Percentiles rank a stretch among this genome's conserved stretches.
Conservation (phyloP, 1,140 invertebrate species). For the Zaprionus nigranus region DNA sequence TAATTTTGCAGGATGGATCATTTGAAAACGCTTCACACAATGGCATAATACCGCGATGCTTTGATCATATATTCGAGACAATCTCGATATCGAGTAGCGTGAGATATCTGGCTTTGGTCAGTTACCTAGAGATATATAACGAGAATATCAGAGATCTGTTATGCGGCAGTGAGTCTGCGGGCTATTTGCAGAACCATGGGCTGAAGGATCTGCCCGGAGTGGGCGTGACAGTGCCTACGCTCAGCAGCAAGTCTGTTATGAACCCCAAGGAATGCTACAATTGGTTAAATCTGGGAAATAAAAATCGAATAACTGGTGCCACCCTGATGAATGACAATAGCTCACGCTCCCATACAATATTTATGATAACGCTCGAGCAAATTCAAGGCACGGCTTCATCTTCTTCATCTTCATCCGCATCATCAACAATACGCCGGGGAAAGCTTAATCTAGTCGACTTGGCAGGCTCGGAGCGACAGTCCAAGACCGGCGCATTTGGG, state of each 20-base stretch:
- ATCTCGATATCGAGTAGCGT: constrained; percentile 92
- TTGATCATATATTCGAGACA: constrained; percentile 97
- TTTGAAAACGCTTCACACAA: constrained; percentile 68
- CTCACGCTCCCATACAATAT: constrained; percentile 95
- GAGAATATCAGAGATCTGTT: constrained; percentile 93
- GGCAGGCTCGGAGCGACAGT: constrained; percentile 94
- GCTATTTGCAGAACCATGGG: constrained; percentile 79
- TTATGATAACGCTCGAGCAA: constrained; percentile 94
- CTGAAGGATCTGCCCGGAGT: constrained; percentile 92
- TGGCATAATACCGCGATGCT: constrained; percentile 93
- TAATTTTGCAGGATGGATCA: constrained; percentile 13
- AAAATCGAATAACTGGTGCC: constrained; percentile 92
- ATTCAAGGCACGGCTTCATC: constrained; percentile 84
- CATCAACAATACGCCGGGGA: constrained; percentile 87
- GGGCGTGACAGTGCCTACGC: constrained; percentile 91
- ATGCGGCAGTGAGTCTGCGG: constrained; percentile 48
- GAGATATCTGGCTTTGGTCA: constrained; percentile 95
- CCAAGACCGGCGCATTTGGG: constrained; percentile 94
- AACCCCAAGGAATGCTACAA: constrained; percentile 90
- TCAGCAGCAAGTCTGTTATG: constrained; percentile 84
- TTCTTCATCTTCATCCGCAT: constrained; percentile 17
- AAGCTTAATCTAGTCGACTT: constrained; percentile 94
- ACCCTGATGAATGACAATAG: constrained; percentile 98
- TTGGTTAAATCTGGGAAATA: constrained; percentile 90
- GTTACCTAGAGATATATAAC: constrained; percentile 97